Evolutionary conservation across 2,888 invertebrate genomes (phyloP).

Genomic region (Leptodirus hochenwartii): DNA sequence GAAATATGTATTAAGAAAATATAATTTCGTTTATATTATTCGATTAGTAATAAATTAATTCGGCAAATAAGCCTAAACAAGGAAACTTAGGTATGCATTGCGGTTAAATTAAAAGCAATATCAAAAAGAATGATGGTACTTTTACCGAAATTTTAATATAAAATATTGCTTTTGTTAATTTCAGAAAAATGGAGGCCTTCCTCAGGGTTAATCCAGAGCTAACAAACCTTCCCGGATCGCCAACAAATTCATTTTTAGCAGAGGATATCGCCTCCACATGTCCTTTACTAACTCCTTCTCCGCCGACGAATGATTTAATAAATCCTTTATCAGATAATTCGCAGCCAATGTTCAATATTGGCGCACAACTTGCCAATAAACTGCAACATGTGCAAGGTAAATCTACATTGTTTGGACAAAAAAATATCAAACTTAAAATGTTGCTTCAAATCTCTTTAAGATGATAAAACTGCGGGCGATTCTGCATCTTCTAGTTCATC

Average conservation of each 20-base stretch:
- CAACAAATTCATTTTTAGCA: constrained; percentile 23
- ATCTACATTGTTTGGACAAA: not conserved
- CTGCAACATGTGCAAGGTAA: constrained; percentile 25
- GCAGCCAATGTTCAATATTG: constrained; percentile 21
- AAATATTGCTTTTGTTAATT: too few relatives aligned
- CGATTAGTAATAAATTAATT: too few relatives aligned
- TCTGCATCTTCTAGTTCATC: constrained; percentile 53
- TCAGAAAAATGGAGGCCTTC: constrained; percentile 18
- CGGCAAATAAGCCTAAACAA: too few relatives aligned
- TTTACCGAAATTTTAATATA: too few relatives aligned
- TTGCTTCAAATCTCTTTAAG: constrained; percentile 11
- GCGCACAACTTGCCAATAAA: constrained; percentile 23
- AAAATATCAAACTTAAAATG: not conserved
- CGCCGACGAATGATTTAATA: constrained; percentile 27
- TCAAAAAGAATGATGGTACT: too few relatives aligned
- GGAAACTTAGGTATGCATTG: too few relatives aligned
- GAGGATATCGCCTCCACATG: constrained; percentile 28
- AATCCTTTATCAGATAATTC: constrained; percentile 22
- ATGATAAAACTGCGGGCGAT: constrained; percentile 20
- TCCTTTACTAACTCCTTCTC: constrained; percentile 27
- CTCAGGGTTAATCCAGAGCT: constrained; percentile 16
- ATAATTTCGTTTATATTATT: too few relatives aligned
- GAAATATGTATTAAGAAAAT: too few relatives aligned
- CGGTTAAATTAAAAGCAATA: too few relatives aligned
- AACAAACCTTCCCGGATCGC: constrained; percentile 20